Conservation (phyloP, 2,113 vertebrate genomes). For the Prunella himalayana region DNA sequence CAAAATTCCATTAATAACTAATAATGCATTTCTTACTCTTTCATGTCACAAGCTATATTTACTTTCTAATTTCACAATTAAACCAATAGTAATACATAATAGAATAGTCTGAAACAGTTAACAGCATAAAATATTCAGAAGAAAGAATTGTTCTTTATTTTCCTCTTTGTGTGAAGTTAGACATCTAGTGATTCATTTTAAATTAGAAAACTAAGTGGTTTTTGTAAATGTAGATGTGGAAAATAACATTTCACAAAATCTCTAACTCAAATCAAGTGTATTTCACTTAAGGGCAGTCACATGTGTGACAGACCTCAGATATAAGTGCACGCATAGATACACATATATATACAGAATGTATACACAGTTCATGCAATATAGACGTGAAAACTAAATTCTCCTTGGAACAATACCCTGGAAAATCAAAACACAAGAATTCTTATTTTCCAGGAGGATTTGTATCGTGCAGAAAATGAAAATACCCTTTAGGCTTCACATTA, state of each 20-base stretch:
- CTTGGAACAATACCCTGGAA: neutral
- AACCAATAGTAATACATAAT: neutral
- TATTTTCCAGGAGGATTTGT: neutral
- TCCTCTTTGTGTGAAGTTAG: neutral
- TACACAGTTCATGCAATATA: neutral
- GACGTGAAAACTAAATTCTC: neutral
- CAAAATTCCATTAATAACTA: neutral
- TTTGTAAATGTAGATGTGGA: neutral
- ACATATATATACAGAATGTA: fast-evolving
- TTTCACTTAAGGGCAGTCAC: neutral
- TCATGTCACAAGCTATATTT: neutral
- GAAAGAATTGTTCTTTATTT: neutral
- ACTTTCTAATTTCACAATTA: neutral
- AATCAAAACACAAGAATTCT: neutral
- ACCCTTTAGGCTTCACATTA: neutral
- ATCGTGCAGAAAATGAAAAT: neutral
- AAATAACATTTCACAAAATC: neutral
- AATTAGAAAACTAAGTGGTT: neutral
- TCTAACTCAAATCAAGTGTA: neutral
- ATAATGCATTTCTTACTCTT: neutral
- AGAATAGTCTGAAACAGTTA: neutral
- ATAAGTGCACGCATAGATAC: neutral
- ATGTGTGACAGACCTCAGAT: neutral
- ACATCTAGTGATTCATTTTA: neutral
- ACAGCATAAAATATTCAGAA: neutral